phyloP scores from a whole-genome alignment of 2,888 invertebrate genomes.

The Nephrocerus scutellatus region DNA sequence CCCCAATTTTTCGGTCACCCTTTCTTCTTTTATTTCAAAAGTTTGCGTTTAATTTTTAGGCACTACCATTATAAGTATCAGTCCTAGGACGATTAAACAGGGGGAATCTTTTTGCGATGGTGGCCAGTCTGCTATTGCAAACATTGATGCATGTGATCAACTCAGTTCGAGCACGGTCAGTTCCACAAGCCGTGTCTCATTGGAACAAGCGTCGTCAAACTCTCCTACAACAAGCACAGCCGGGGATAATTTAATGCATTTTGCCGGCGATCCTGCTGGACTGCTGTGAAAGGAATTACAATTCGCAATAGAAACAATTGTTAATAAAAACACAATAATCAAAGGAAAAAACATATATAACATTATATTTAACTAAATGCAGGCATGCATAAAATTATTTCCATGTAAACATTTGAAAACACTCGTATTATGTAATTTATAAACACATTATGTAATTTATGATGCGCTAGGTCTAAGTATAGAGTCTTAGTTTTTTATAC shows the following conservation, averaged over 20 bases:
- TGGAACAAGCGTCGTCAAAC: conserved; percentile 57
- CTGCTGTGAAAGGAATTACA: conserved; percentile 45
- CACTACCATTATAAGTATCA: background rate
- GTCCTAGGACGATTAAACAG: background rate
- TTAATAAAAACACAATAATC: too few relatives aligned
- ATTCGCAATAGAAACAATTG: too few relatives aligned
- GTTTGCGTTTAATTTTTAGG: conserved; percentile 26
- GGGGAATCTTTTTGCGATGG: conserved; percentile 44
- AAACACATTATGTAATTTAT: too few relatives aligned
- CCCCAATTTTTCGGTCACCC: conserved; percentile 14
- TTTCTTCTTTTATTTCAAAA: conserved; percentile 12
- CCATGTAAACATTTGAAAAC: too few relatives aligned
- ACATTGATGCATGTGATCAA: conserved; percentile 60
- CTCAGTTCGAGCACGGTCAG: conserved; percentile 79
- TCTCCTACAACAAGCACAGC: conserved; percentile 70
- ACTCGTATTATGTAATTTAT: too few relatives aligned
- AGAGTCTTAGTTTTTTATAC: too few relatives aligned
- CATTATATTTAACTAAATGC: too few relatives aligned
- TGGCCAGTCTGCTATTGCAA: conserved; percentile 53
- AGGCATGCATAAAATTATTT: too few relatives aligned
- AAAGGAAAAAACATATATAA: too few relatives aligned
- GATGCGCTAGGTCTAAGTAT: too few relatives aligned
- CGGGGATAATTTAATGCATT: conserved; percentile 69
- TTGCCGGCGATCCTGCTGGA: conserved; percentile 70
- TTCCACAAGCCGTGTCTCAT: conserved; percentile 70